These are phyloP conservation scores for Columba guinea DNA, from an alignment of 2,797 vertebrate species.

Conservation along the genomic window DNA sequence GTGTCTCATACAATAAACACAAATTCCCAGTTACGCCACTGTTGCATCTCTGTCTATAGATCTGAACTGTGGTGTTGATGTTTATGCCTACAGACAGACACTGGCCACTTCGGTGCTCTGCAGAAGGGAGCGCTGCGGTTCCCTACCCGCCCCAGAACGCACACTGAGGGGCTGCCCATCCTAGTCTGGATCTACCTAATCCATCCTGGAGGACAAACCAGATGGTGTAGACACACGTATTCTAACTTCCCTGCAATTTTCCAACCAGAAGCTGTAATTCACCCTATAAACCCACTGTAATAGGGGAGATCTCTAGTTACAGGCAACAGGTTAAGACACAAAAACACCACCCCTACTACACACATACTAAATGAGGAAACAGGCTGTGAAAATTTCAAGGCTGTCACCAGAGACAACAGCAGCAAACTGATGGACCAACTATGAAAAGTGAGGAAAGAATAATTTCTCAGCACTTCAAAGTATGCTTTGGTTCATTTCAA, in stretches of 20 bases:
- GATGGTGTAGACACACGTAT: neutral
- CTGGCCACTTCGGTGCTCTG: neutral
- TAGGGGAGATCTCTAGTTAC: neutral
- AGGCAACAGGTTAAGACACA: neutral
- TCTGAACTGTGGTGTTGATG: neutral
- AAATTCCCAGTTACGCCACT: neutral
- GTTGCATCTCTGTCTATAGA: neutral
- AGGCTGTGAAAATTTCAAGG: neutral
- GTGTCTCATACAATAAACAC: neutral
- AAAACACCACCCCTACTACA: neutral
- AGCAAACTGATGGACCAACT: neutral
- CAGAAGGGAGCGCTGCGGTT: neutral
- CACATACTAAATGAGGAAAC: neutral
- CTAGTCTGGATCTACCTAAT: neutral
- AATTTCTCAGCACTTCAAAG: neutral
- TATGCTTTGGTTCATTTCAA: neutral
- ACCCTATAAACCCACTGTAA: neutral
- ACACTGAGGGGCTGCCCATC: neutral
- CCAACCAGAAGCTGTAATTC: slow-evolving; percentile 1
- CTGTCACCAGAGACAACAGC: neutral
- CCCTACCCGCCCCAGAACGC: neutral
- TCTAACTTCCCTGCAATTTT: neutral
- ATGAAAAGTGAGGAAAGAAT: neutral
- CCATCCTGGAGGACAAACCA: neutral
- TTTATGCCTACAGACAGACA: neutral